Evolutionary conservation across 2,888 invertebrate species (phyloP).

Genomic region (Invenusta paracnida): DNA sequence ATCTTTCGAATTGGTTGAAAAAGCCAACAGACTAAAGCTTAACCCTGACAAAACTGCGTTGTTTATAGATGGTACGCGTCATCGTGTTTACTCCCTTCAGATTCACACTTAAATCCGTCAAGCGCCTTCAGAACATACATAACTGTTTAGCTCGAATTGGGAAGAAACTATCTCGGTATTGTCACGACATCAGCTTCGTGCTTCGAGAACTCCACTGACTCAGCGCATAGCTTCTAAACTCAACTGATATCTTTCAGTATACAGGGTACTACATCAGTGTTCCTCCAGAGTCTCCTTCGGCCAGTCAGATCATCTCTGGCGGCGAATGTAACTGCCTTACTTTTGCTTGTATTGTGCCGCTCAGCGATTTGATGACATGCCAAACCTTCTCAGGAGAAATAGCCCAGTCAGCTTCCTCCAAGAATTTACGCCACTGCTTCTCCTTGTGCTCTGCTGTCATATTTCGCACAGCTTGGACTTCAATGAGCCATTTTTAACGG

Average conservation of each 20-base stretch:
- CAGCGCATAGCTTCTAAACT: background rate
- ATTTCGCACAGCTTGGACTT: background rate
- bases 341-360: no score
- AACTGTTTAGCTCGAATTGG: background rate
- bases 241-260: background rate
- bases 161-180: background rate
- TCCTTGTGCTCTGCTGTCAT: background rate
- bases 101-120: background rate
- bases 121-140: background rate
- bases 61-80: background rate
- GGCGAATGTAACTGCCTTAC: no score
- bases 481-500: background rate
- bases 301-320: background rate
- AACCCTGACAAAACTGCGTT: background rate
- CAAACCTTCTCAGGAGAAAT: conserved; percentile 1
- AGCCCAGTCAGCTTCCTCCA: background rate
- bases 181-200: background rate
- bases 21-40: background rate
- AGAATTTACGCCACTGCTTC: background rate
- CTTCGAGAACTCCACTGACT: background rate
- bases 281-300: background rate
- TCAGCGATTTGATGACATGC: background rate
- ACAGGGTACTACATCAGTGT: background rate
- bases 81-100: background rate
- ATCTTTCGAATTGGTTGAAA: background rate